phyloP scores from a whole-genome alignment of 2,113 vertebrate genomes.

The Triplophysa dalaica region DNA sequence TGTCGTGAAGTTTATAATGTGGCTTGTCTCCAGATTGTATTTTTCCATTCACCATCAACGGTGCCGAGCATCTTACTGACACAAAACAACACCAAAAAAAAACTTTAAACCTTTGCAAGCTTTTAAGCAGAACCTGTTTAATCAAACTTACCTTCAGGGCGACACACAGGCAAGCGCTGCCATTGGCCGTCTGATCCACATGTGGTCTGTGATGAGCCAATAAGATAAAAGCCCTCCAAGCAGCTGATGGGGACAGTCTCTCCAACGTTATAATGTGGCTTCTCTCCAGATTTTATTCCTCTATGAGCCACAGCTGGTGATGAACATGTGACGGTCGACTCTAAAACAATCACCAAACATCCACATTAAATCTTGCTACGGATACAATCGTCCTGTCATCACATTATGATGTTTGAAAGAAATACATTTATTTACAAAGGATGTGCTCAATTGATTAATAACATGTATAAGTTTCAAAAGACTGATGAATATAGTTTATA shows the following conservation, averaged over 20 bases:
- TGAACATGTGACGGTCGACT: not conserved
- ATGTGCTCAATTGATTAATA: too few relatives aligned
- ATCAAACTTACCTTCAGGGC: not conserved
- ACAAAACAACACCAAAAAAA: not conserved
- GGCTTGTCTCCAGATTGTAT: not conserved
- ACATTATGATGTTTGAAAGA: too few relatives aligned
- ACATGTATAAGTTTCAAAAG: too few relatives aligned
- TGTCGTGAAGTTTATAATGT: conserved; percentile 1
- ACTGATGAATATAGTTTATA: too few relatives aligned
- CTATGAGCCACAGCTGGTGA: conserved; percentile 2
- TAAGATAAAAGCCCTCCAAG: conserved; percentile 31
- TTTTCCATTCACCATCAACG: conserved; percentile 1
- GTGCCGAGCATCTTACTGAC: conserved; percentile 13
- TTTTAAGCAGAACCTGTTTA: too few relatives aligned
- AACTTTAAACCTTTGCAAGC: too few relatives aligned
- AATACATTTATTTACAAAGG: too few relatives aligned
- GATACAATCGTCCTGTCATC: too few relatives aligned
- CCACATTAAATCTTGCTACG: too few relatives aligned
- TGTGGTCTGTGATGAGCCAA: conserved; percentile 29
- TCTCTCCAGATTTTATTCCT: not conserved
- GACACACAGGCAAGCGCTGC: conserved; percentile 39
- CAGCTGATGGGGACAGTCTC: conserved; percentile 7
- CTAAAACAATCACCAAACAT: not conserved
- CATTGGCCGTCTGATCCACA: conserved; percentile 49
- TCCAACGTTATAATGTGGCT: not conserved